Conservation (phyloP, 35 echinoderm and acorn worm genomes). For the Anneissia japonica region DNA sequence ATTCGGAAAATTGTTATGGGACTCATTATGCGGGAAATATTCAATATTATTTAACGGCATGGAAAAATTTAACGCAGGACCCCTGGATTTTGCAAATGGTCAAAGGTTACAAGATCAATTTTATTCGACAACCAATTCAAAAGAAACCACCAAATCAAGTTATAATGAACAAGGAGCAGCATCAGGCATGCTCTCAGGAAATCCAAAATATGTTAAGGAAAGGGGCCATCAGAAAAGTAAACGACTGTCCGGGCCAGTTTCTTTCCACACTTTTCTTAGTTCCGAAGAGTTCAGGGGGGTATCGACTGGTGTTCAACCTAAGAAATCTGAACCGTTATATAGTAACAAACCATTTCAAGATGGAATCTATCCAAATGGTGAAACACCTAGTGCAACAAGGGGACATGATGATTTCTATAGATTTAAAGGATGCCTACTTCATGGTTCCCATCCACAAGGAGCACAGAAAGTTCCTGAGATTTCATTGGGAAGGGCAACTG, state of each 20-base stretch:
- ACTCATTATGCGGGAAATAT: too few species aligned
- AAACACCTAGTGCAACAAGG: neutral
- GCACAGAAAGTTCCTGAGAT: slow-evolving; percentile 5
- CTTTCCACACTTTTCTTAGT: slow-evolving; percentile 19
- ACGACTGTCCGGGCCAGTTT: neutral
- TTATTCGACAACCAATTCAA: too few species aligned
- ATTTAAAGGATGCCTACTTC: slow-evolving; percentile 35
- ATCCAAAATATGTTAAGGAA: neutral
- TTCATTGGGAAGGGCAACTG: neutral
- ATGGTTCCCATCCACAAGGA: slow-evolving; percentile 1
- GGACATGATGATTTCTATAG: slow-evolving; percentile 8
- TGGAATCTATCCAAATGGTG: slow-evolving; percentile 15
- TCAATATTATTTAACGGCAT: too few species aligned
- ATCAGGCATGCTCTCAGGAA: neutral
- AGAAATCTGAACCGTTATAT: slow-evolving; percentile 17
- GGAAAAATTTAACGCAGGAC: too few species aligned
- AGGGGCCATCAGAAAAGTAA: slow-evolving; percentile 1
- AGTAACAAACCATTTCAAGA: slow-evolving; percentile 28
- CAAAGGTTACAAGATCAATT: too few species aligned
- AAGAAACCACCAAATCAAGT: too few species aligned
- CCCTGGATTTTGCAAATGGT: too few species aligned
- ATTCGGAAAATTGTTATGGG: too few species aligned
- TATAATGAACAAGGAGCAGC: neutral
- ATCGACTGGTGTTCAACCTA: slow-evolving; percentile 29
- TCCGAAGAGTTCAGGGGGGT: slow-evolving; percentile 9